Evolutionary conservation across 1,140 invertebrate species (phyloP), one percentile per base, ranked within the genome.

Genomic region (Pachyrhynchus sulphureomaculatus): DNA sequence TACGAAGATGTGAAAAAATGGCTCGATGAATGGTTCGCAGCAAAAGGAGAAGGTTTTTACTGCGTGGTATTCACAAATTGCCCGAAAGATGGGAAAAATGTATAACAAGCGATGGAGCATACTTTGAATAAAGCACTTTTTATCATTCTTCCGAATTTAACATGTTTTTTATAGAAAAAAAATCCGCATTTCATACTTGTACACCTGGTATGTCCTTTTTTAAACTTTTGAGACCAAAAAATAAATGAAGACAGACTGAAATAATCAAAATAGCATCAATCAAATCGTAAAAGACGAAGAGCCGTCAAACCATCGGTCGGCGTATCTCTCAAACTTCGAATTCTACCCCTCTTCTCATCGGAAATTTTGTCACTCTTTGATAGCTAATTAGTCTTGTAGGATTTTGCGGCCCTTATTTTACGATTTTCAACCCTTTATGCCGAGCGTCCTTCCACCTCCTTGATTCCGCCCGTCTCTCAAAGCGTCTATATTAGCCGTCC

Each of bases 311-410:
- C 36, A 13, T 15, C 6, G 17, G 20, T 18, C 15, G 21, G 15
- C 17, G 15, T 6, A 47, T 60, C n/a, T n/a, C n/a, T n/a, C n/a
- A n/a, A n/a, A 54, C 67, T 57, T 60, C 52, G 62, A 61, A 55
- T 48, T 62, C 53, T 49, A 62, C 67, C 65, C 57, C 34, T 41
- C n/a, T n/a, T 26, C 56, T 69, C 69, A 65, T 69, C 65, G 67
- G 60, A 61, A 73, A 73, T 73, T 73, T 71, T 70, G 71, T 73
- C 71, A 71, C 69, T 71, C 71, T 73, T 73, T 73, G 71, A 73
- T 73, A 71, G 71, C 69, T 73, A 73, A 73, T 73, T 73, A 73
- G 71, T 66, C 66, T 71, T 64, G 66, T 68, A 64, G 65, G 68
- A 69, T 65, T 61, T 62, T 63, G 51, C 63, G 64, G 69, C 71